Evolutionary conservation across 2,113 vertebrate genomes (phyloP).

Genomic region (Romanogobio albipinnatus): DNA sequence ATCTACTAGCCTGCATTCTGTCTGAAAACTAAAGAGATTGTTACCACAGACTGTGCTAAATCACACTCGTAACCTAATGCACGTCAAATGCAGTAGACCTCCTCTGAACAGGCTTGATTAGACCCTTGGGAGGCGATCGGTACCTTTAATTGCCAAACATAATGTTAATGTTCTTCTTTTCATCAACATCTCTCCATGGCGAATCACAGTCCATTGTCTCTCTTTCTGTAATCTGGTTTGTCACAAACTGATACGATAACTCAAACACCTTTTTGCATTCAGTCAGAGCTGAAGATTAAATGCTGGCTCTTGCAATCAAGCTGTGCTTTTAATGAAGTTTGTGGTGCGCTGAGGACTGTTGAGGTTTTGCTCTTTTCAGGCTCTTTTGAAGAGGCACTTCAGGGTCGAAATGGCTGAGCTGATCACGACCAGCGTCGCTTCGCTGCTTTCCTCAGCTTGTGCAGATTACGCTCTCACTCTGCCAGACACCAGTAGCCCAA

Average conservation of each 20-base stretch:
- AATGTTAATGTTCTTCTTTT: slow-evolving; percentile 22
- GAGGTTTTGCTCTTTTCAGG: slow-evolving; percentile 15
- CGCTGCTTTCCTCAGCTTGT: slow-evolving; percentile 16
- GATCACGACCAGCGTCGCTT: slow-evolving; percentile 26
- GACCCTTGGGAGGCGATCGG: slow-evolving; percentile 32
- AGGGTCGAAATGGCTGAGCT: slow-evolving; percentile 29
- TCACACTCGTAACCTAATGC: slow-evolving; percentile 32
- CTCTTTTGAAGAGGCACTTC: slow-evolving; percentile 38
- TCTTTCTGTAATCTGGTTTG: neutral
- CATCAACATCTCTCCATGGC: slow-evolving; percentile 6
- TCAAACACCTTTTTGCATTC: slow-evolving; percentile 23
- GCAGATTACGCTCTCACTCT: slow-evolving; percentile 37
- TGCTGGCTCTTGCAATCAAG: slow-evolving; percentile 19
- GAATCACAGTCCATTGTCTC: neutral
- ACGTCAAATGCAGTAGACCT: neutral
- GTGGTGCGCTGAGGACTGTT: neutral
- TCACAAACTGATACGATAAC: neutral
- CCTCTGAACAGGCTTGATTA: slow-evolving; percentile 27
- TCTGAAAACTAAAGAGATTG: slow-evolving; percentile 33
- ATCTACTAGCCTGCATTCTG: slow-evolving; percentile 5
- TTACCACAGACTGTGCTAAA: slow-evolving; percentile 40
- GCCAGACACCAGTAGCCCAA: slow-evolving; percentile 17
- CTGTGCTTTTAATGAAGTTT: slow-evolving; percentile 24
- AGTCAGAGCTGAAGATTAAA: neutral
- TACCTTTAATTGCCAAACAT: neutral